Evolutionary conservation across 2,113 vertebrate species (phyloP).

Genomic region (Hypanus sabinus): DNA sequence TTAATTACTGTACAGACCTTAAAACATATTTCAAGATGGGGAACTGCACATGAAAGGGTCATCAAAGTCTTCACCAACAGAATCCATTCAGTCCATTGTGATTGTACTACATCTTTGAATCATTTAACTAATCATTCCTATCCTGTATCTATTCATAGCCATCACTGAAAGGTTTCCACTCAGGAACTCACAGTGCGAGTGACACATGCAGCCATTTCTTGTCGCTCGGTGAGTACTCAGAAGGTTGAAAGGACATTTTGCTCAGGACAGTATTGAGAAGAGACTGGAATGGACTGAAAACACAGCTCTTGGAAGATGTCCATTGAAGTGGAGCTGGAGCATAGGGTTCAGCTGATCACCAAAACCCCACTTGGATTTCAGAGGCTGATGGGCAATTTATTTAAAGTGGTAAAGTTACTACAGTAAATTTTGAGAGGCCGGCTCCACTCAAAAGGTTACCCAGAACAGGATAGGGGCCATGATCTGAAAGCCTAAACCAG

Average conservation of each 20-base stretch:
- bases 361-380: no score
- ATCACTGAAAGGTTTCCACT: neutral
- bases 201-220: no score
- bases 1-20: neutral
- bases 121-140: neutral
- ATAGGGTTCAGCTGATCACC: neutral
- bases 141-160: neutral
- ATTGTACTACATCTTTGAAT: neutral
- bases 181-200: neutral
- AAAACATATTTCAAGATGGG: neutral
- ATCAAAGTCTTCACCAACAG: neutral
- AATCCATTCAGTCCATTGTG: neutral
- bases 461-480: neutral
- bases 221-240: no score
- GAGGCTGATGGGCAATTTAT: neutral
- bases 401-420: neutral
- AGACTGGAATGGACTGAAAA: neutral
- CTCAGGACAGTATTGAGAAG: no score
- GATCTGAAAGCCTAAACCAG: neutral
- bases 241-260: neutral
- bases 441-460: neutral
- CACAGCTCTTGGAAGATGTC: no score
- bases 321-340: neutral
- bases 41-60: neutral
- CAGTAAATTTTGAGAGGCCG: neutral